A percentile compares a stretch with the other conserved stretches of the same genome.
These are phyloP conservation scores for Thamnophis sirtalis DNA, from an alignment of 2,113 vertebrate species.

Conservation along the genomic window DNA sequence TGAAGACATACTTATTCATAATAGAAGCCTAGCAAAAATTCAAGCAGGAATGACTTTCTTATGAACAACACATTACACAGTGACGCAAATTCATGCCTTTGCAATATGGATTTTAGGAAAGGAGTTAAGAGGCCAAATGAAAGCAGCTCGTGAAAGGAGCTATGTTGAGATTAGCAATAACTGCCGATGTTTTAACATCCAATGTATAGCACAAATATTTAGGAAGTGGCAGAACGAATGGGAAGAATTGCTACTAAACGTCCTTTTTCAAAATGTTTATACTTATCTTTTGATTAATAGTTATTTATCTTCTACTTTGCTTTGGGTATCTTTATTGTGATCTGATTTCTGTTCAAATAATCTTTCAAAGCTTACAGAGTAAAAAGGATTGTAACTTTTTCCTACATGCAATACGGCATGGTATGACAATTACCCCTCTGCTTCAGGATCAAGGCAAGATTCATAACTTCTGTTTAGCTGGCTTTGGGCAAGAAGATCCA, in stretches of 20 bases:
- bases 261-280: not conserved
- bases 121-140: not conserved
- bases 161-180: not conserved
- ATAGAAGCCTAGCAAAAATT: not conserved
- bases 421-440: not conserved
- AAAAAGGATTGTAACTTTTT: not conserved
- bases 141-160: not conserved
- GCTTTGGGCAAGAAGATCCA: not conserved
- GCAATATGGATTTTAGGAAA: not conserved
- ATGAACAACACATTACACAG: not conserved
- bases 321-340: not conserved
- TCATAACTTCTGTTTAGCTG: not conserved
- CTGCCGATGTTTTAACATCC: not conserved
- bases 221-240: not conserved
- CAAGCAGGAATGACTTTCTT: not conserved
- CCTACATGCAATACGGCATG: not conserved
- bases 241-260: not conserved
- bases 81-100: not conserved
- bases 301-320: not conserved
- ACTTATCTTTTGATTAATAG: not conserved
- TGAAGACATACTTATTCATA: not conserved
- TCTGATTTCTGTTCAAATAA: not conserved
- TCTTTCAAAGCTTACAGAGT: not conserved
- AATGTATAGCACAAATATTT: not conserved
- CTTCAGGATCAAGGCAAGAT: not conserved